Base-by-base conservation (phyloP, 1,140 invertebrate genomes). In the Drosophila aff. region DNA sequence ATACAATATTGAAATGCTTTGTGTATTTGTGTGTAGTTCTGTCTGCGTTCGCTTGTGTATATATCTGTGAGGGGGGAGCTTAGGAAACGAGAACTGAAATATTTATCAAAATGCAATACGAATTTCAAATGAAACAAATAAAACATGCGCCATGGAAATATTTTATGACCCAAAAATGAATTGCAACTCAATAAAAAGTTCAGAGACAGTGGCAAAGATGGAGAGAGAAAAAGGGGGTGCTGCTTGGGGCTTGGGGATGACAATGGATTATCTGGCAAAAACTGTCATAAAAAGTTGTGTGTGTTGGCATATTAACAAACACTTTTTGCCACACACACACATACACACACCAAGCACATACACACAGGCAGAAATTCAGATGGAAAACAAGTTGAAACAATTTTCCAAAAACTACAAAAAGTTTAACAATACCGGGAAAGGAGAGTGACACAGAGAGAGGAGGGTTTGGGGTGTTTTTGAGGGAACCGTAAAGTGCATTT, bases 141-240 rank as follows among this genome's bases (percentile, higher is more conserved):
- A 80, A 73, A 89, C 84, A 87, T 87, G 83, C 83, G 64, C 49
- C 67, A 55, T 65, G 79, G 64, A 69, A 77, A 77, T 77, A 77
- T 77, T 77, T 77, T 77, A 77, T 77, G 75, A 77, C 55, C 74
- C 75, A 68, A 62, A 78, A 84, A 81, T 79, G 61, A 85, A 82
- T 78, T 77, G 83, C 83, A 86, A 86, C 80, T 89, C 64, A 83
- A 87, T 84, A 89, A 74, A 65, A 81, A 74, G 50, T 63, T 73
- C 52, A 50, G 47, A 61, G 61, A 33, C 26, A 47, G 31, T 55
- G 21, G 4, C 13, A 31, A 38, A 31, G 28, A 41, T 26, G 28
- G 28, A 36, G 26, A 2, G 46, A 36, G 46, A 36, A 23, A 33
- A 3, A 7, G 15, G 13, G 18, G 8, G 9, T 13, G 18, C 4